Evolutionary conservation across 2,797 vertebrate species (phyloP).

Genomic region (Iguana delicatissima): DNA sequence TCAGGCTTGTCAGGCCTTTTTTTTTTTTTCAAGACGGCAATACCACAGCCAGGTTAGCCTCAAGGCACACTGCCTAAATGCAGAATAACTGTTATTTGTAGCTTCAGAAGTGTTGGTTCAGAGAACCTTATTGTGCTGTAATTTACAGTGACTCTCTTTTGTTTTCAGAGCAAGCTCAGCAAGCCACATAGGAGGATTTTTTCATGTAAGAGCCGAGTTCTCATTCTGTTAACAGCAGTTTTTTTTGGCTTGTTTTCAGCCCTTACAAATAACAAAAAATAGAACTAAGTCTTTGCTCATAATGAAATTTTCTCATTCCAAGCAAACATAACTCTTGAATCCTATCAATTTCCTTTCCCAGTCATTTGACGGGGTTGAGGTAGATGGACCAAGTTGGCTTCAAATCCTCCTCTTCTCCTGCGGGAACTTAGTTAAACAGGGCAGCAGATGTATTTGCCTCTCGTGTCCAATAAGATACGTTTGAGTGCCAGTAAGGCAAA

Average conservation of each 20-base stretch:
- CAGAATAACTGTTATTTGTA: neutral
- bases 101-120: neutral
- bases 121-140: neutral
- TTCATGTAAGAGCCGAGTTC: neutral
- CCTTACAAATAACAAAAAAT: neutral
- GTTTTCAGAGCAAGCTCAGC: neutral
- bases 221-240: neutral
- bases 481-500: neutral
- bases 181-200: neutral
- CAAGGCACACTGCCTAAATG: neutral
- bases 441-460: neutral
- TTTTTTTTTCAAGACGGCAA: neutral
- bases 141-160: conserved; percentile 19
- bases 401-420: neutral
- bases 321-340: neutral
- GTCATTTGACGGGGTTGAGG: no score
- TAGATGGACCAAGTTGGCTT: neutral
- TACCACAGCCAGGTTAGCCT: neutral
- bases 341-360: neutral
- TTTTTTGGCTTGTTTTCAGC: neutral
- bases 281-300: neutral
- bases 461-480: neutral
- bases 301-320: conserved; percentile 5
- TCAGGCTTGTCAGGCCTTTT: neutral
- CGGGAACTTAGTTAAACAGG: neutral